Percentiles rank a stretch among this genome's conserved stretches.
phyloP scores from a whole-genome alignment of 2,797 vertebrate genomes.

The Sciurus carolinensis region DNA sequence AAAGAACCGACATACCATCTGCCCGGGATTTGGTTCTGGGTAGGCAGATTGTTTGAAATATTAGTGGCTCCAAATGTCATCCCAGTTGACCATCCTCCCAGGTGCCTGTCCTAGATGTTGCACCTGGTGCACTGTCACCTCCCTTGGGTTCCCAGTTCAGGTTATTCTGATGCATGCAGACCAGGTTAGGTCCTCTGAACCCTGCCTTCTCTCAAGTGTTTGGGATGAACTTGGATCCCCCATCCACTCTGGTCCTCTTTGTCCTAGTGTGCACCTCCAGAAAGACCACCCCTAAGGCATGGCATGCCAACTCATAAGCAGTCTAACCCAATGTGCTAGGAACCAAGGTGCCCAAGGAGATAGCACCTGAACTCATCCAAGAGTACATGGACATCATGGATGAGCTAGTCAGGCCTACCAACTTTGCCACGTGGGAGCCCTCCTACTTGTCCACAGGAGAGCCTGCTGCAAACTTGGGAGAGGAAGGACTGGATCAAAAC shows the following conservation, averaged over 20 bases:
- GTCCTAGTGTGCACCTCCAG: constrained; percentile 55
- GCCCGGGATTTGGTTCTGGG: too few relatives aligned
- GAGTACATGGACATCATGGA: constrained; percentile 76
- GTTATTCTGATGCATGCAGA: background rate
- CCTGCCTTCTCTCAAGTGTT: background rate
- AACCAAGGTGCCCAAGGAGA: too few relatives aligned
- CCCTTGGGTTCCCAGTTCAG: too few relatives aligned
- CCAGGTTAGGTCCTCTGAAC: background rate
- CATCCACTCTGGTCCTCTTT: background rate
- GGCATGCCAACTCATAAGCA: background rate
- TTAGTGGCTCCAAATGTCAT: background rate
- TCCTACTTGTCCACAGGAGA: background rate
- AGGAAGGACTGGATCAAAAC: background rate
- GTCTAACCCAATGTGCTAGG: background rate
- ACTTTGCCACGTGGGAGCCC: background rate
- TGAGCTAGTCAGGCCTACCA: background rate
- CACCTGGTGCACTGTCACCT: too few relatives aligned
- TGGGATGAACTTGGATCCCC: accelerated
- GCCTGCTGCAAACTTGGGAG: background rate
- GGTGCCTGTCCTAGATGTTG: too few relatives aligned
- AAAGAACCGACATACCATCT: background rate
- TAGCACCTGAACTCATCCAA: too few relatives aligned
- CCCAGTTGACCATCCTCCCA: too few relatives aligned
- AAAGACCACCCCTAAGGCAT: background rate
- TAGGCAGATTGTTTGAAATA: too few relatives aligned